Base-by-base conservation (phyloP, 2,113 vertebrate genomes). In the Orycteropus afer region DNA sequence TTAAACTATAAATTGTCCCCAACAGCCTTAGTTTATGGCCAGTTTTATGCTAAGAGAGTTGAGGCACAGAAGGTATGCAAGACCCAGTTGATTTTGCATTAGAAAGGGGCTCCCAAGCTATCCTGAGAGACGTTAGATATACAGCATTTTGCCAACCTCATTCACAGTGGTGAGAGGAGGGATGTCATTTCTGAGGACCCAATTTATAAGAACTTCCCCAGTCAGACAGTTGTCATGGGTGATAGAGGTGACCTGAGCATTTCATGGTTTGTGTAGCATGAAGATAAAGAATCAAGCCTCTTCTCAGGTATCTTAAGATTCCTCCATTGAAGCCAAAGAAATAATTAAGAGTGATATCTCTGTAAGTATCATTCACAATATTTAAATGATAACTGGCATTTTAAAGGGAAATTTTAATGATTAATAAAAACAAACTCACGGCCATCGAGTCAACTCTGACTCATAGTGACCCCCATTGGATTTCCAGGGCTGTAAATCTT, bases 351-450 rank as follows among this genome's bases (percentile, higher is more conserved):
- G 5, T 71, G 25, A 49, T 42, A 86, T 73, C 34, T 88, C 51
- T 51, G 5, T 85, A 91, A 71, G 63, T 88, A 77, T 92, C 29
- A 92, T 69, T 76, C 92, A 57, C 61, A 93, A 55, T 89, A 93
- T 95, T 84, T 92, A 94, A 88, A 61, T 4, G 53, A 82, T 65
- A 88, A 71, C 74, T 90, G 86, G 37, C 45, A 94, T 85, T 89
- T 95, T 32, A 77, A 59, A 89, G 81, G 51, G 22, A 49, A 13
- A 57, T 91, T 93, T 89, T 76, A 84, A 89, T 97, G 11, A 23
- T 92, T 37, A 88, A 91, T 84, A 82, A n/a, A n/a, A n/a, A n/a
- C n/a, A n/a, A n/a, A n/a, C n/a, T n/a, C n/a, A n/a, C n/a, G n/a
- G n/a, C n/a, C n/a, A n/a, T n/a, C n/a, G n/a, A n/a, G n/a, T n/a